A percentile compares a stretch with the other conserved stretches of the same genome.
phyloP scores from a whole-genome alignment of 2,888 invertebrate genomes.

The Drosophila stalkeri region DNA sequence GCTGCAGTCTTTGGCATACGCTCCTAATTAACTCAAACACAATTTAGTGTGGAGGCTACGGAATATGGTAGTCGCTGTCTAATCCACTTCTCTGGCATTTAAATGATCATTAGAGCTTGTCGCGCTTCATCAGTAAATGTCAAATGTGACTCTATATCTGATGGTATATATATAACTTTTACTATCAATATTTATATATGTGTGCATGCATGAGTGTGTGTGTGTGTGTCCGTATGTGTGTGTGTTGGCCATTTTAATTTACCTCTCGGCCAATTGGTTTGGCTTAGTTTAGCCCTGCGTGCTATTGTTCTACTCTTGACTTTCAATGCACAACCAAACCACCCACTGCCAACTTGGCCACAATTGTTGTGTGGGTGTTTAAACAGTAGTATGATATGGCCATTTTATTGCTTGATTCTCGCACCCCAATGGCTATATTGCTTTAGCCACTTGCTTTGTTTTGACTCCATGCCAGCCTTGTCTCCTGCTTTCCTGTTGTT shows the following conservation, averaged over 20 bases:
- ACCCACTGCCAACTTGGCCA: neutral
- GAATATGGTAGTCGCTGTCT: neutral
- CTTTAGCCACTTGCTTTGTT: constrained; percentile 2
- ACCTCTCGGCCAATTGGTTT: constrained; percentile 41
- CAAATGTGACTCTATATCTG: constrained; percentile 1
- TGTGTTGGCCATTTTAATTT: constrained; percentile 39
- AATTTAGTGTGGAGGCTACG: neutral
- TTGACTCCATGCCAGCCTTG: constrained; percentile 11
- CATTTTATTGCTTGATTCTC: neutral
- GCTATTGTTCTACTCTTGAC: constrained; percentile 61
- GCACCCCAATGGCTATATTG: constrained; percentile 5
- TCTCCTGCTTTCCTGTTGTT: constrained; percentile 1
- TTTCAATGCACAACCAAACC: constrained; percentile 26
- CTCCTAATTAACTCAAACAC: constrained; percentile 40
- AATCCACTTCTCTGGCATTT: neutral
- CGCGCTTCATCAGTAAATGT: constrained; percentile 42
- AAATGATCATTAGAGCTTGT: constrained; percentile 31
- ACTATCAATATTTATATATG: neutral
- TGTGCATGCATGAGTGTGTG: neutral
- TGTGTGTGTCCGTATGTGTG: neutral
- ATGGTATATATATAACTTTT: neutral
- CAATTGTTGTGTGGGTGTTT: constrained; percentile 19
- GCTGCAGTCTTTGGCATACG: constrained; percentile 5
- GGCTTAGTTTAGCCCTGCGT: constrained; percentile 48
- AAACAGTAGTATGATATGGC: constrained; percentile 16